Base-by-base conservation (phyloP, 2,888 invertebrate genomes). In the Yponomeuta plumbellus region DNA sequence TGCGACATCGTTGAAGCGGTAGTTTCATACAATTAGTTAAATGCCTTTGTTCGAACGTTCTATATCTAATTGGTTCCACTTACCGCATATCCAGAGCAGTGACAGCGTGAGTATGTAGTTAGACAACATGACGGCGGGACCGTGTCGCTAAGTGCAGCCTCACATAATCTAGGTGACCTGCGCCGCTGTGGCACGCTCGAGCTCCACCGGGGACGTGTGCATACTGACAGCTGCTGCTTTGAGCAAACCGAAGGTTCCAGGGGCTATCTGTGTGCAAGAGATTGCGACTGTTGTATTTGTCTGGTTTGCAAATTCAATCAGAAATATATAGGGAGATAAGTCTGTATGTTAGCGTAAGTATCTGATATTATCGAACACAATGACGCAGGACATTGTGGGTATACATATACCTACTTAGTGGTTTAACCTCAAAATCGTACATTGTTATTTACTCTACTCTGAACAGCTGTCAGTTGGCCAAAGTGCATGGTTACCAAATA, bases 1-100 rank as follows among this genome's bases (percentile, higher is more conserved):
- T n/a, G n/a, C n/a, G n/a, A n/a, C n/a, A n/a, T n/a, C n/a, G n/a
- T n/a, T n/a, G n/a, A n/a, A n/a, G n/a, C n/a, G n/a, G n/a, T n/a
- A n/a, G n/a, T n/a, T n/a, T n/a, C n/a, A n/a, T n/a, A 57, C 57
- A 11, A 57, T 13, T n/a, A 17, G 57, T 57, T 57, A n/a, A n/a
- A 57, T 57, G 6, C 6, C 17, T 57, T 57, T 58, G 58, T 1
- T 2, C 21, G 20, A 2, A 2, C 2, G 58, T 58, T 44, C 11
- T 10, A 1, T 10, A 10, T 44, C 8, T 2, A 5, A 52, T 52
- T 17, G 2, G 0, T 52, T 52, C 21, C 22, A 76, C 84, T 79
- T 70, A 88, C 88, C 85, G 72, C 74, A 81, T 77, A 83, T 71
- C 81, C 82, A 83, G 66, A 83, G 66, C 67, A 81, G 66, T 67